Base-by-base conservation (phyloP, 2,888 invertebrate species). In the Dendrolimus pini region DNA sequence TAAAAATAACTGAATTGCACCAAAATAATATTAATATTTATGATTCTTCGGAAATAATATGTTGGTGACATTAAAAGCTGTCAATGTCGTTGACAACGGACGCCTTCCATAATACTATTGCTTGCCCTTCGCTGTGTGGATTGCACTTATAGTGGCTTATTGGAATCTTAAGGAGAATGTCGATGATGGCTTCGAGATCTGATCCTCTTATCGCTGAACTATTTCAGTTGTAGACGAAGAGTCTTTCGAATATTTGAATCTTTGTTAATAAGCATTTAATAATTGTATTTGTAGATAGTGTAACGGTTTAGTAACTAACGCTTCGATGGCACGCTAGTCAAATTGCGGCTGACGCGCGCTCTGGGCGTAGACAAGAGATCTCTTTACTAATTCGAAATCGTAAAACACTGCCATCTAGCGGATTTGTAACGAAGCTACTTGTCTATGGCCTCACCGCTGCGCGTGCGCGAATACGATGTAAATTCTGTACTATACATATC, bases 301-400 rank as follows among this genome's bases (percentile, higher is more conserved):
- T 64, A 67, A 68, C 62, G 73, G 68, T 68, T 70, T 67, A 61
- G 68, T 63, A 62, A 71, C 61, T 68, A 71, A 76, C 70, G 77
- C 76, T 80, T 77, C 60, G 69, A 63, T 66, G 74, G 68, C 69
- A 69, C 70, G 69, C 80, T 82, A 80, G 83, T 83, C 80, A 81
- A 30, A 30, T 62, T 61, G 61, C 65, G 47, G 47, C 12, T 10
- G 9, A 56, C 54, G 56, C 52, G 56, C 54, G 58, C 55, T 57
- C 57, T 57, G 55, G 53, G 18, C 56, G 54, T 47, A 47, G 47
- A 9, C 47, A 47, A 47, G 12, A 9, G 47, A 47, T 47, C 7
- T 47, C 30, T 8, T 10, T 10, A 47, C 9, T 47, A 9, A 10
- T 47, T 12, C 47, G 12, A 47, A 47, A 47, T 47, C 9, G 3